Evolutionary conservation across 2,113 vertebrate species (phyloP), one percentile per base, ranked within the genome.

Genomic region (Channa argus): DNA sequence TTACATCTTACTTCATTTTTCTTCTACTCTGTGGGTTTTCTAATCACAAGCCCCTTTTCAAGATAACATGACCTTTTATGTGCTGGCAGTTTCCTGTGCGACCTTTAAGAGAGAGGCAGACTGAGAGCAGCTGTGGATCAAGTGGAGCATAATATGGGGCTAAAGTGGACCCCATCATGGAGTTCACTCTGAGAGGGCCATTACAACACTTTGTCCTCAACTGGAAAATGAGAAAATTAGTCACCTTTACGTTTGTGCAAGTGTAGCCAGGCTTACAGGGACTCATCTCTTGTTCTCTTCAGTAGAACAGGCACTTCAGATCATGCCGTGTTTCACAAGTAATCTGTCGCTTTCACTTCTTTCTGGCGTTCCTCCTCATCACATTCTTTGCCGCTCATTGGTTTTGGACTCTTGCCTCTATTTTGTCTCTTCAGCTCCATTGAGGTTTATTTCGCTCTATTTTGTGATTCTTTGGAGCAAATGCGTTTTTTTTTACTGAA

Each of bases 11-110:
- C 67, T 75, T 49, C 45, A 72, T 79, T 82, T 39, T 79, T 64
- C 68, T 45, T 77, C 43, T 34, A 58, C 61, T 76, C 82, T 70
- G 69, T 64, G 63, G 75, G 45, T 83, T 83, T 89, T 90, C 81
- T 90, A 91, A 92, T 91, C 78, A 52, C 82, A 61, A 63, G 72
- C 69, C 72, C 71, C 80, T 88, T 83, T 90, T 90, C 90, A 83
- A 92, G 82, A 83, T 83, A 90, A 84, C 80, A 75, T 88, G 87
- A 92, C 92, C 92, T 93, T 93, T 93, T 69, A 84, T 87, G 85
- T 83, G 87, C 89, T 91, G 85, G 88, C 90, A 93, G 80, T 86
- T 92, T 87, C 79, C 79, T 71, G 54, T 43, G 54, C 90, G 87
- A 89, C 90, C 93, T 93, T 93, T 92, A 79, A 86, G 66, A 82